These are phyloP conservation scores for Cryptocephalus moraei DNA, from an alignment of 2,888 invertebrate genomes.

Conservation along the genomic window DNA sequence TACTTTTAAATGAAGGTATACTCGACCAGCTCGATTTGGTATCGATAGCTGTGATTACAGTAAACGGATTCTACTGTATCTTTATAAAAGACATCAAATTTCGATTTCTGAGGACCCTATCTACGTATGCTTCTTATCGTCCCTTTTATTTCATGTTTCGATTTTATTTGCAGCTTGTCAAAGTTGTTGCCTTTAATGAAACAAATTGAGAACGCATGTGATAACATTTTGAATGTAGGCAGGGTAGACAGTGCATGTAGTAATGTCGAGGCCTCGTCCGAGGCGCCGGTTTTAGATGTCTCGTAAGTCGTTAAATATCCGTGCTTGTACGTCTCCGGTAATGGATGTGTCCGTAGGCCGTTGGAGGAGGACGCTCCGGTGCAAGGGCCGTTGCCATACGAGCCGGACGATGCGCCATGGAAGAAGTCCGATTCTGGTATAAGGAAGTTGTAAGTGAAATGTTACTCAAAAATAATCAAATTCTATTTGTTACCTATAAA, in stretches of 20 bases:
- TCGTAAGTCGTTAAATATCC: slow-evolving; percentile 14
- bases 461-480: too few species aligned
- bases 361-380: slow-evolving; percentile 78
- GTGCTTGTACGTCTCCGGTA: not conserved
- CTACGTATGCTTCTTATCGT: too few species aligned
- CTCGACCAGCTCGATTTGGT: too few species aligned
- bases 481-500: not conserved
- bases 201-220: slow-evolving; percentile 24
- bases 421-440: slow-evolving; percentile 80
- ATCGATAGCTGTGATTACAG: not conserved
- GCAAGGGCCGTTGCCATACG: slow-evolving; percentile 91
- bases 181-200: slow-evolving; percentile 21
- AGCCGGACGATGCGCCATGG: slow-evolving; percentile 97
- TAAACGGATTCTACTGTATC: too few species aligned
- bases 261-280: slow-evolving; percentile 1
- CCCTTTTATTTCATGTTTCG: slow-evolving; percentile 12
- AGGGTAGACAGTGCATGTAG: not conserved
- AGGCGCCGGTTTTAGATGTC: slow-evolving; percentile 5
- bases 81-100: too few species aligned
- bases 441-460: slow-evolving; percentile 71
- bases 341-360: slow-evolving; percentile 27
- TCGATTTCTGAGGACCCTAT: too few species aligned
- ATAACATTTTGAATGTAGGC: slow-evolving; percentile 14
- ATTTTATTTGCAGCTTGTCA: slow-evolving; percentile 18
- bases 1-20: too few species aligned